Base-by-base conservation (phyloP, 2,113 vertebrate species). In the Nycticebus coucang region DNA sequence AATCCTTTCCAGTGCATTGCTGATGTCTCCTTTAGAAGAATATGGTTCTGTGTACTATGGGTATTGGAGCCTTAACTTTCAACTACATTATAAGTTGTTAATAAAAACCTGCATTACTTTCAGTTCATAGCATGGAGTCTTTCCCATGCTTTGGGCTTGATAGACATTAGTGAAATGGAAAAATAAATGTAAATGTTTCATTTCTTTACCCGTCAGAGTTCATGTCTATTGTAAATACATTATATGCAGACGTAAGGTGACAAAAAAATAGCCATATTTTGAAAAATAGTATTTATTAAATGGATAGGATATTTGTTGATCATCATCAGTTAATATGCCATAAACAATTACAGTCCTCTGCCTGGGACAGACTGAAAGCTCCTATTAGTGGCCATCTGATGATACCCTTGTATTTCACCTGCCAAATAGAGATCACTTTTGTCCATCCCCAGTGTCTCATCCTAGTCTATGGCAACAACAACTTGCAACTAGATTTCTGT, bases 281-380 rank as follows among this genome's bases (percentile, higher is more conserved):
- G 6, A 84, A 83, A 89, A 80, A 18, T 19, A 83, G 45, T 57
- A 60, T 45, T 66, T 88, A 62, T 55, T 81, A 88, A 93, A 68
- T 50, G 81, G 60, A 59, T 55, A 2, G 22, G 10, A 28, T 77
- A 62, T 64, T 1, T 60, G 14, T 30, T 83, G n/a, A 68, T 81
- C 50, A 71, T 64, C 19, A 1, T 50, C 92, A 79, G 35, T 64
- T 88, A 90, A n/a, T 35, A 12, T 9, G 35, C n/a, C 11, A 50
- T 78, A 57, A 60, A 50, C 9, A 84, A 82, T 59, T 92, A 78
- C 90, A 96, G 82, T 74, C 45, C 22, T 94, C 26, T 71, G 41
- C 35, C 24, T 37, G 10, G 53, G 37, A 11, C 64, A 81, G 59
- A 71, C 6, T 22, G 57, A 89, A 60, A 74, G 55, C 59, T 55